phyloP scores from a whole-genome alignment of 1,140 invertebrate species.

The Heliothis virescens region DNA sequence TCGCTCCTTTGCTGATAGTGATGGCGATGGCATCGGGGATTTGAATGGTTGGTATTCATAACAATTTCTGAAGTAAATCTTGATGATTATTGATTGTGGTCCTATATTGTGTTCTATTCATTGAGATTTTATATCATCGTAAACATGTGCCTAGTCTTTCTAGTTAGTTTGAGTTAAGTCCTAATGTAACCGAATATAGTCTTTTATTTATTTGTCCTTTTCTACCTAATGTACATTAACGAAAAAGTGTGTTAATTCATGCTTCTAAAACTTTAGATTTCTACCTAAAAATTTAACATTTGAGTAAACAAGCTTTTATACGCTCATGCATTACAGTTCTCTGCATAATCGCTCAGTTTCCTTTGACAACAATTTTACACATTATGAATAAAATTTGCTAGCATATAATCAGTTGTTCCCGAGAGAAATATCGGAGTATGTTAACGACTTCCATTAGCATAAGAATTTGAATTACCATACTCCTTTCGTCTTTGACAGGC shows the following conservation, averaged over 20 bases:
- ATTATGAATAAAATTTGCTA: slow-evolving; percentile 14
- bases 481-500: slow-evolving; percentile 67
- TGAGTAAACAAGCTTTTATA: too few species aligned
- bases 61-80: not conserved
- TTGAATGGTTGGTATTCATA: slow-evolving; percentile 87
- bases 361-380: not conserved
- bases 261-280: not conserved
- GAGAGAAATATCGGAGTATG: slow-evolving; percentile 14
- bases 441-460: not conserved
- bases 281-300: too few species aligned
- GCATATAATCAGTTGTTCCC: not conserved
- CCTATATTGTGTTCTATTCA: too few species aligned
- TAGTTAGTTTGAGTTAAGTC: too few species aligned
- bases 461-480: slow-evolving; percentile 21
- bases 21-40: slow-evolving; percentile 92
- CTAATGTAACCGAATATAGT: too few species aligned
- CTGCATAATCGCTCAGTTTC: not conserved
- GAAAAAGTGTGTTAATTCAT: not conserved
- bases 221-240: too few species aligned
- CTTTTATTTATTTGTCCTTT: too few species aligned
- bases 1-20: slow-evolving; percentile 90
- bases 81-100: not conserved
- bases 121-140: too few species aligned
- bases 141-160: too few species aligned
- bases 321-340: too few species aligned